A percentile compares a stretch with the other conserved stretches of the same genome.
These are phyloP conservation scores for Spatula versicolor DNA, from an alignment of 2,797 vertebrate genomes.

Conservation along the genomic window DNA sequence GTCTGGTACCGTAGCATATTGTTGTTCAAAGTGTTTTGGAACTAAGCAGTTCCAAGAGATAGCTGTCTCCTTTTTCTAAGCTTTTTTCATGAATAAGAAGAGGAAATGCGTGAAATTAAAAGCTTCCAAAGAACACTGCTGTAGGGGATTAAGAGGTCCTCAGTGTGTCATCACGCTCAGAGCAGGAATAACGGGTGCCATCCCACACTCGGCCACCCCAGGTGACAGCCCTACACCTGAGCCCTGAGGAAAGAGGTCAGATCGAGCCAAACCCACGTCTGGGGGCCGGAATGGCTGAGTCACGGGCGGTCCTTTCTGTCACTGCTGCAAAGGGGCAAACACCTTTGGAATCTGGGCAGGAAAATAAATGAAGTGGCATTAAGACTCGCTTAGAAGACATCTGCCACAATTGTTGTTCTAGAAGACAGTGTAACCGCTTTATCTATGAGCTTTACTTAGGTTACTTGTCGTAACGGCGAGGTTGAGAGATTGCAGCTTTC, in stretches of 20 bases:
- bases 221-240: background rate
- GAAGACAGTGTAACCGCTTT: background rate
- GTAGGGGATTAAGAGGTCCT: background rate
- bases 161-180: background rate
- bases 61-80: background rate
- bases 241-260: background rate
- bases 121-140: background rate
- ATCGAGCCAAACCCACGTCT: background rate
- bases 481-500: background rate
- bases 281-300: background rate
- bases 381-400: background rate
- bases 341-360: background rate
- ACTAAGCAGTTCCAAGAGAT: background rate
- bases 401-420: background rate
- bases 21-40: background rate
- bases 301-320: background rate
- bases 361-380: background rate
- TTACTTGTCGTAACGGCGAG: background rate
- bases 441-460: background rate
- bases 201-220: background rate
- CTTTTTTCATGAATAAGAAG: fast-evolving
- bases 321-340: background rate
- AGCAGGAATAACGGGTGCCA: background rate
- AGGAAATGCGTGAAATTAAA: background rate
- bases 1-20: background rate